A percentile compares a stretch with the other conserved stretches of the same genome.
Conservation (phyloP, 23 tunicate species). For the Botrylloides violaceus region DNA sequence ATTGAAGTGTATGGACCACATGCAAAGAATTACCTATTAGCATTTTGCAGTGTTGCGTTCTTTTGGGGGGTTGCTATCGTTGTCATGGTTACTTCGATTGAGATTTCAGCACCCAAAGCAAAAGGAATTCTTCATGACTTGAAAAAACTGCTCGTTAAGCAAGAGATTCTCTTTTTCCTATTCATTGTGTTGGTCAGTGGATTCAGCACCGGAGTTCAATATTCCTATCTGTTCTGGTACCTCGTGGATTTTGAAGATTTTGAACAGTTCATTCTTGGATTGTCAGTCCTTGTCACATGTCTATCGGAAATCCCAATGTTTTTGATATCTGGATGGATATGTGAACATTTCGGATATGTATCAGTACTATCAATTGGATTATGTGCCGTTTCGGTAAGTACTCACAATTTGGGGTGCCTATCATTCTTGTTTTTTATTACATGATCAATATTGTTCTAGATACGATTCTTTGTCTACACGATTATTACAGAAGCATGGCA, state of each 20-base stretch:
- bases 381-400: constrained; percentile 16
- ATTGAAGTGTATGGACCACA: constrained; percentile 6
- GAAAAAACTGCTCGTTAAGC: background rate
- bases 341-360: constrained; percentile 17
- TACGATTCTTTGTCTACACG: constrained; percentile 59
- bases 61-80: constrained; percentile 12
- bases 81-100: constrained; percentile 2
- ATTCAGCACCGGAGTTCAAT: constrained; percentile 16
- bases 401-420: background rate
- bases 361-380: constrained; percentile 18
- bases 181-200: constrained; percentile 22
- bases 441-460: constrained; percentile 22
- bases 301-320: constrained; percentile 25
- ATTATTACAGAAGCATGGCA: constrained; percentile 72
- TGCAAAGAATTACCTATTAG: constrained; percentile 6
- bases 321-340: constrained; percentile 26
- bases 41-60: constrained; percentile 1
- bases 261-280: constrained; percentile 13
- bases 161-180: background rate
- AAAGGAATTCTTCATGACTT: constrained; percentile 11
- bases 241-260: constrained; percentile 4
- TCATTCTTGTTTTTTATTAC: background rate
- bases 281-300: constrained; percentile 15
- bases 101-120: constrained; percentile 22
- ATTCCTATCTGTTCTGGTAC: constrained; percentile 26